phyloP scores from a whole-genome alignment of 1,140 invertebrate species.

The Notospermus geniculatus region DNA sequence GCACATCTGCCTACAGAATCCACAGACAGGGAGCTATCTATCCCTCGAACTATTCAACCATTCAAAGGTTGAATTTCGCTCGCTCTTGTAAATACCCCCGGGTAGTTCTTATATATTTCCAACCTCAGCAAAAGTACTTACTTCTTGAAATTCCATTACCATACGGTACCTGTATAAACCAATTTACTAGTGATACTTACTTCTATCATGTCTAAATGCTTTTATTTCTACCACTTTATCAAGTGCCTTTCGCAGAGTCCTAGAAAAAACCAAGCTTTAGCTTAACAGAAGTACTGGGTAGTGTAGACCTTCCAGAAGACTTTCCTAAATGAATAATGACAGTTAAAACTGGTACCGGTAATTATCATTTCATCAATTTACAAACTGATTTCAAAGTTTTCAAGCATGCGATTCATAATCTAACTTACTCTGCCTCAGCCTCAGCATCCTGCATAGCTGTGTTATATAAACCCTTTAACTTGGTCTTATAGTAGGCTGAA shows the following conservation, averaged over 20 bases:
- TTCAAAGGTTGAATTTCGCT: neutral
- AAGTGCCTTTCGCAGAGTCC: constrained; percentile 73
- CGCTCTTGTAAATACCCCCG: neutral
- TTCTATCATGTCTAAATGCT: constrained; percentile 80
- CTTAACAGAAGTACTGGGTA: too few species aligned
- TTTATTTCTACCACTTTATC: constrained; percentile 88
- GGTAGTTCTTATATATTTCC: too few species aligned
- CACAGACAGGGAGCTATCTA: too few species aligned
- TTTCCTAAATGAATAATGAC: neutral
- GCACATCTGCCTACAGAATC: too few species aligned
- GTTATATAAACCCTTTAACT: constrained; percentile 79
- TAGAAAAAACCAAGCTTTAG: constrained; percentile 24
- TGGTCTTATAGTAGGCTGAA: constrained; percentile 63
- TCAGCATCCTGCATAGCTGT: constrained; percentile 76
- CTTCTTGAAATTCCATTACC: too few species aligned
- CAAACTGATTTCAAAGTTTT: neutral
- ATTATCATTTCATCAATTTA: constrained; percentile 9
- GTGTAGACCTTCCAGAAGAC: neutral
- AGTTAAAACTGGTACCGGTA: too few species aligned
- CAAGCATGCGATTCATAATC: neutral
- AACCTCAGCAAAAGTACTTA: too few species aligned
- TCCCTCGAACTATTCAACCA: neutral
- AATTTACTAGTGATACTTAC: too few species aligned
- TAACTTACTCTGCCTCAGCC: constrained; percentile 71
- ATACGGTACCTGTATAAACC: too few species aligned